Evolutionary conservation across 2,113 vertebrate species (phyloP).

Genomic region (Heptranchias perlo): DNA sequence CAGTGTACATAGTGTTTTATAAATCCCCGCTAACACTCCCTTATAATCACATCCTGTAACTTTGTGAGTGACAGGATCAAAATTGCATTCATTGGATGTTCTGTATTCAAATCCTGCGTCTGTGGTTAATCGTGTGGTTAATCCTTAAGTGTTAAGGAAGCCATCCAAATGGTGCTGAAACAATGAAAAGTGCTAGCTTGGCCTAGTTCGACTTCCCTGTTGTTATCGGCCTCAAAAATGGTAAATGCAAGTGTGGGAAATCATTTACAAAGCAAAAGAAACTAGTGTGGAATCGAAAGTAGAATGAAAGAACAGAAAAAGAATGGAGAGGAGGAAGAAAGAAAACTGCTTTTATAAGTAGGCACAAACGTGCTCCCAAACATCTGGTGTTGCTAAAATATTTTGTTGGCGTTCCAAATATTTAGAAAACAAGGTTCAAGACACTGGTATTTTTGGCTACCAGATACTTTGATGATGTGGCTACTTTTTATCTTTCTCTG

Average conservation of each 20-base stretch:
- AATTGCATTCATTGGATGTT: background rate
- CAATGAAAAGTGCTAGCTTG: background rate
- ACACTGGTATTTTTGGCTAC: background rate
- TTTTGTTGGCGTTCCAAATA: background rate
- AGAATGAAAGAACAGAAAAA: background rate
- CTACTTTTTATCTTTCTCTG: background rate
- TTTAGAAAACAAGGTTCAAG: background rate
- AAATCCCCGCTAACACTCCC: background rate
- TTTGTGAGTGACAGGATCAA: background rate
- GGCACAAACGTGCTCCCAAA: background rate
- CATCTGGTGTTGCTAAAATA: background rate
- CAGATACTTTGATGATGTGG: background rate
- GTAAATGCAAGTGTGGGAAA: background rate
- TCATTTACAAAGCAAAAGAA: background rate
- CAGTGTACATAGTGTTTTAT: background rate
- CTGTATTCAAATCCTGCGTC: background rate
- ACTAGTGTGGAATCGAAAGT: background rate
- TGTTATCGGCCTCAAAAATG: background rate
- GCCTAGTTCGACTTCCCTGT: background rate
- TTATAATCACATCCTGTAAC: background rate
- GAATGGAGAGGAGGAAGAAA: too few relatives aligned
- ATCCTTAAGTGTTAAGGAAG: background rate
- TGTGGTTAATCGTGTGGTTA: background rate
- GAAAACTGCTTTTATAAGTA: background rate
- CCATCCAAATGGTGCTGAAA: background rate